Evolutionary conservation across 2,113 vertebrate genomes (phyloP).

Genomic region (Bos taurus): DNA sequence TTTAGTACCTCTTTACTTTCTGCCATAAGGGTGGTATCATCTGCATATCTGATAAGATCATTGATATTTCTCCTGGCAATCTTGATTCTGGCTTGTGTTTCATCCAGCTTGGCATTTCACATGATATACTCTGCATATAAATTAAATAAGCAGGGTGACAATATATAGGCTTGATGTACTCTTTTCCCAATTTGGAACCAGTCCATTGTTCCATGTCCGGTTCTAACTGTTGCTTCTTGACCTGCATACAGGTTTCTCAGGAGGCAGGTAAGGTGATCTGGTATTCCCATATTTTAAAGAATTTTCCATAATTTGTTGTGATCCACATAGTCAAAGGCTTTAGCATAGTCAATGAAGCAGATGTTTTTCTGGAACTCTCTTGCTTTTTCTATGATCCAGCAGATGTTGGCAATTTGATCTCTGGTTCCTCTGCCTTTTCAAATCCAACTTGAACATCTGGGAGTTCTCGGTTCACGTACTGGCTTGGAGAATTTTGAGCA

Average conservation of each 20-base stretch:
- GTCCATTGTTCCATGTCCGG: neutral
- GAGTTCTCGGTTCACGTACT: neutral
- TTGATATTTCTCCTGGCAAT: neutral
- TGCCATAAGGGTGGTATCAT: neutral
- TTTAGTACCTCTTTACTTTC: neutral
- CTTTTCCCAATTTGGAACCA: neutral
- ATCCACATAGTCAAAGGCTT: neutral
- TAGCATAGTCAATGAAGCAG: neutral
- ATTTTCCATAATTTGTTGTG: neutral
- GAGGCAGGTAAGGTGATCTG: neutral
- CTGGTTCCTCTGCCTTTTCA: neutral
- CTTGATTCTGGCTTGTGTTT: neutral
- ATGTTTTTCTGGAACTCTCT: neutral
- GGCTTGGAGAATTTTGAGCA: neutral
- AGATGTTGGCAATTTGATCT: neutral
- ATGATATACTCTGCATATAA: neutral
- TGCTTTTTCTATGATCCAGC: neutral
- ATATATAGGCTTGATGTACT: neutral
- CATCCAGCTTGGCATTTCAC: neutral
- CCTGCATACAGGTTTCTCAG: neutral
- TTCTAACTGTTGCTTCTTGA: neutral
- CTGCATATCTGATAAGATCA: neutral
- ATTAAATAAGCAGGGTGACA: neutral
- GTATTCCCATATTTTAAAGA: neutral
- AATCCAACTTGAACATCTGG: neutral